These are phyloP conservation scores for Boloria euphrosyne DNA, from an alignment of 2,888 invertebrate species.

Conservation along the genomic window DNA sequence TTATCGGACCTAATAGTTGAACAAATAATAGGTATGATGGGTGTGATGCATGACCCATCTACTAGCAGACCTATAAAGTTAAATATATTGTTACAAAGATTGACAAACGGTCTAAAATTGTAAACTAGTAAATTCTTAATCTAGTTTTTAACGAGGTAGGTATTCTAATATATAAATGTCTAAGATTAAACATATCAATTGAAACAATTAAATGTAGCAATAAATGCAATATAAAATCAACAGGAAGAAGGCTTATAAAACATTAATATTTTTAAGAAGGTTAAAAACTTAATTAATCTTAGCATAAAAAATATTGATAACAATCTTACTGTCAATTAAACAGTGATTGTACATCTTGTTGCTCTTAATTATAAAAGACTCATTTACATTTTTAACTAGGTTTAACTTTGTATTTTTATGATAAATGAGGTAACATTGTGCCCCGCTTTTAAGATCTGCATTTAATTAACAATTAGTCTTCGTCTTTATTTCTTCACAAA, in stretches of 20 bases:
- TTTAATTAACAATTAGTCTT: background rate
- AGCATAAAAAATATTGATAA: constrained; percentile 53
- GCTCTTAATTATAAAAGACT: constrained; percentile 39
- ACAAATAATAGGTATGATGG: too few species aligned
- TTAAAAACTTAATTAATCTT: constrained; percentile 53
- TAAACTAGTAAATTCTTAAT: too few species aligned
- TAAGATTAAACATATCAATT: too few species aligned
- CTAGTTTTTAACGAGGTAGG: too few species aligned
- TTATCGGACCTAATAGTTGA: too few species aligned
- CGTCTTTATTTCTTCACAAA: background rate
- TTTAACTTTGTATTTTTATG: constrained; percentile 43
- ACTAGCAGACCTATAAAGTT: too few species aligned
- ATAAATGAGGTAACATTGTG: background rate
- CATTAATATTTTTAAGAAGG: constrained; percentile 49
- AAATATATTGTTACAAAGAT: too few species aligned
- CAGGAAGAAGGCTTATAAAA: constrained; percentile 11
- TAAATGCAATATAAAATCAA: constrained; percentile 13
- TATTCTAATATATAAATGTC: too few species aligned
- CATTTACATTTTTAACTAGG: constrained; percentile 42
- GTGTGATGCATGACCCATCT: too few species aligned
- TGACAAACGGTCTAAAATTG: too few species aligned
- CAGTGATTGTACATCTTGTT: constrained; percentile 31
- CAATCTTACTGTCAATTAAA: constrained; percentile 60
- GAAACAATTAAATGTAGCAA: background rate
- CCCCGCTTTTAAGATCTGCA: background rate